A percentile compares a stretch with the other conserved stretches of the same genome.
Conservation (phyloP, 2,888 invertebrate genomes). For the Plemyria rubiginata region DNA sequence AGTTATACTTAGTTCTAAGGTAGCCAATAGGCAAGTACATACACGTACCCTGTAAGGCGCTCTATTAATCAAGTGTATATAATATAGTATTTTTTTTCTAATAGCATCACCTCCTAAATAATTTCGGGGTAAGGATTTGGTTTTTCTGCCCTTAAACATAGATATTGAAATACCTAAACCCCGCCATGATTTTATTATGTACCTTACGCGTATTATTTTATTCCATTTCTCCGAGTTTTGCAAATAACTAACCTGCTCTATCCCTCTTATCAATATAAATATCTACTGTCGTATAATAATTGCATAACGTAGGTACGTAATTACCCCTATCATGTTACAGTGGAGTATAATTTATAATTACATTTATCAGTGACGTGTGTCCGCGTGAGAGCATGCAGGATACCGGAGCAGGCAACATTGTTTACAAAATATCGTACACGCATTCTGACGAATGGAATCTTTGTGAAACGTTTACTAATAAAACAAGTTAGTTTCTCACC, state of each 20-base stretch:
- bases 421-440: conserved; percentile 30
- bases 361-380: conserved; percentile 19
- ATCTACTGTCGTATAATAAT: neutral
- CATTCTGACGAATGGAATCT: conserved; percentile 28
- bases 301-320: neutral
- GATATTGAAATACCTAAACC: too few relatives aligned
- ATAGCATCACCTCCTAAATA: too few relatives aligned
- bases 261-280: neutral
- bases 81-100: too few relatives aligned
- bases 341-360: conserved; percentile 10
- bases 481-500: conserved; percentile 7
- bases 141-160: too few relatives aligned
- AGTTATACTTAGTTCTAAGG: too few relatives aligned
- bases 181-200: too few relatives aligned
- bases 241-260: neutral
- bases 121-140: too few relatives aligned
- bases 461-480: conserved; percentile 26
- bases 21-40: too few relatives aligned
- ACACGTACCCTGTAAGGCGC: too few relatives aligned
- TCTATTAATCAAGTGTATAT: too few relatives aligned
- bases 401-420: conserved; percentile 18
- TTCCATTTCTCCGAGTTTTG: neutral
- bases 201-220: too few relatives aligned
- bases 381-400: conserved; percentile 28
- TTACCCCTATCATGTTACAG: conserved; percentile 5